Evolutionary conservation across 2,797 vertebrate species (phyloP), one percentile per base, ranked within the genome.

Genomic region (Novumbra hubbsi): DNA sequence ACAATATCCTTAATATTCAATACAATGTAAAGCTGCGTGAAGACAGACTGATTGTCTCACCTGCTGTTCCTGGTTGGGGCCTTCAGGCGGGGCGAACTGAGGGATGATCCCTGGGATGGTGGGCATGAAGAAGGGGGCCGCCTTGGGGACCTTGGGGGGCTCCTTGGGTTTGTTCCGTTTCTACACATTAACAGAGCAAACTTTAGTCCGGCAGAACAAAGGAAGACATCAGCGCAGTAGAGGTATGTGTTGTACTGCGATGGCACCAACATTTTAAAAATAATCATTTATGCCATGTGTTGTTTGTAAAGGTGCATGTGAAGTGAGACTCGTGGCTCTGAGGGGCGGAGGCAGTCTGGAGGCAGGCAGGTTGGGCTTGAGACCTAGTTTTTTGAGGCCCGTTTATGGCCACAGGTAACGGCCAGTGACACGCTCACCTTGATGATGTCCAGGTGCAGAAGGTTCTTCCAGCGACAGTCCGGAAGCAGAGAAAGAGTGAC

Each of bases 111-210:
- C 98, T 50, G 98, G 93, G 89, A 97, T 57, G 0, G 97, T 99
- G 24, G 97, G 96, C 79, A 99, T 95, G 84, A 99, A 99, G 91
- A 98, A 99, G 0, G 97, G 98, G 0, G 96, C 96, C 0, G 95
- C 88, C 73, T 94, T 91, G 0, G 96, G 94, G 70, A 95, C 90
- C 83, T 91, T 94, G 0, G 96, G 96, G 49, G 96, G 94, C 71
- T 95, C 94, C 75, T 87, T 92, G 5, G 97, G 96, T 78, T 96
- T 97, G 83, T 99, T 99, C 83, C 91, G 94, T 94, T 92, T 95
- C 97, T 98, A 86, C 2, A 71, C 24, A 49, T 45, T 68, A 17
- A 65, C n/a, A 32, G 38, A 66, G 24, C 65, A 34, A 65, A 32
- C 49, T 64, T 48, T 16, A 28, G 16, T 41, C 21, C 41, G 17